Percentiles rank a stretch among this genome's conserved stretches.
These are phyloP conservation scores for Clarias gariepinus DNA, from an alignment of 2,113 vertebrate genomes.

Conservation along the genomic window DNA sequence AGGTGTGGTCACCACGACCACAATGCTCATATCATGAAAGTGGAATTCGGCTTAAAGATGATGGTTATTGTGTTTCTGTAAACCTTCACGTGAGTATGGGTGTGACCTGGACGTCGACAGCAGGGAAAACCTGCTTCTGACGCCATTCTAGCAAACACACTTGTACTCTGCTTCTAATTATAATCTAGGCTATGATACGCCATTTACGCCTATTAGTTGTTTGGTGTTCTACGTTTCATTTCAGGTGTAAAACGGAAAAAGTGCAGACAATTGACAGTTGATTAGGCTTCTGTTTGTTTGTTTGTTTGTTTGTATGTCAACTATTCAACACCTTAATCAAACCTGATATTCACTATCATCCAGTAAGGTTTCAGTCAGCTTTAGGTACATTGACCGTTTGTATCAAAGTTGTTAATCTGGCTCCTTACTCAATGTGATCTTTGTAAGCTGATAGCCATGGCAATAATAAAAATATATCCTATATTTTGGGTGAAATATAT, in stretches of 20 bases:
- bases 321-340: neutral
- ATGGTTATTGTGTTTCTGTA: neutral
- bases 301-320: neutral
- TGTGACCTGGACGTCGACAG: neutral
- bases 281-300: neutral
- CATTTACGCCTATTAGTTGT: neutral
- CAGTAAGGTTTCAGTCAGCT: neutral
- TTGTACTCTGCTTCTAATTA: neutral
- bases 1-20: constrained; percentile 40
- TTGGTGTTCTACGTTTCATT: neutral
- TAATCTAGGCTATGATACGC: neutral
- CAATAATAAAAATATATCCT: neutral
- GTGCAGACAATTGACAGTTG: neutral
- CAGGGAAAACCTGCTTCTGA: constrained; percentile 8
- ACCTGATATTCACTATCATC: neutral
- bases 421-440: neutral
- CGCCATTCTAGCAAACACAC: neutral
- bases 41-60: neutral
- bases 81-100: neutral
- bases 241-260: neutral
- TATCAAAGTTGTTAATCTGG: neutral
- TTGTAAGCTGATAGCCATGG: neutral
- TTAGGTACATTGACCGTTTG: neutral
- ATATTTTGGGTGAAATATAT: neutral
- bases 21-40: neutral